Percentiles rank a stretch among this genome's conserved stretches.
These are phyloP conservation scores for Hymenopus coronatus DNA, from an alignment of 2,888 invertebrate genomes.

Conservation along the genomic window DNA sequence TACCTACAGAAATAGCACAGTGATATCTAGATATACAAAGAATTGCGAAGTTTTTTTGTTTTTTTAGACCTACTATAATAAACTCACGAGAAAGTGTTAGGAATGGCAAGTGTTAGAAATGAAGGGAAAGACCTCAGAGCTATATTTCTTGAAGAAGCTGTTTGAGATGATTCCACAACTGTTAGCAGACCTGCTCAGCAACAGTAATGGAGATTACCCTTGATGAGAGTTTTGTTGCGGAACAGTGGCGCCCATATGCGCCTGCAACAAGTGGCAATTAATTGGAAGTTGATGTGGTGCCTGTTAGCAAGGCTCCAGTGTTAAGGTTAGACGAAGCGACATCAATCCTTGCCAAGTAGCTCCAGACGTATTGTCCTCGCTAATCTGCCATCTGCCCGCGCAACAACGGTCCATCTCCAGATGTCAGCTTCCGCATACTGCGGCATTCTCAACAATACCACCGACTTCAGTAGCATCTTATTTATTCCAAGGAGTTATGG, in stretches of 20 bases:
- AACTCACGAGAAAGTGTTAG: too few species aligned
- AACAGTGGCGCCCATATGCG: not conserved
- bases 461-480: too few species aligned
- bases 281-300: not conserved
- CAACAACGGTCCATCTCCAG: not conserved
- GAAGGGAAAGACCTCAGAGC: too few species aligned
- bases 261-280: constrained; percentile 6
- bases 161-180: not conserved
- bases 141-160: too few species aligned
- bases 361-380: not conserved
- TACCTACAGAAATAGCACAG: too few species aligned
- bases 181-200: not conserved
- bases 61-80: too few species aligned
- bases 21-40: too few species aligned
- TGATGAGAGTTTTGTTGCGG: not conserved
- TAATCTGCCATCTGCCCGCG: not conserved
- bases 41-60: too few species aligned
- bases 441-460: too few species aligned
- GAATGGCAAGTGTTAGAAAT: too few species aligned
- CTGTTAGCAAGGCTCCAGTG: not conserved
- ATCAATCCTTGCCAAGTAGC: not conserved
- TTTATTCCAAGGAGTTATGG: too few species aligned
- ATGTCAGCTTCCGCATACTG: not conserved
- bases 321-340: not conserved
- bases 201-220: not conserved